Conservation (phyloP, 1,140 invertebrate species). For the Triops cancriformis region DNA sequence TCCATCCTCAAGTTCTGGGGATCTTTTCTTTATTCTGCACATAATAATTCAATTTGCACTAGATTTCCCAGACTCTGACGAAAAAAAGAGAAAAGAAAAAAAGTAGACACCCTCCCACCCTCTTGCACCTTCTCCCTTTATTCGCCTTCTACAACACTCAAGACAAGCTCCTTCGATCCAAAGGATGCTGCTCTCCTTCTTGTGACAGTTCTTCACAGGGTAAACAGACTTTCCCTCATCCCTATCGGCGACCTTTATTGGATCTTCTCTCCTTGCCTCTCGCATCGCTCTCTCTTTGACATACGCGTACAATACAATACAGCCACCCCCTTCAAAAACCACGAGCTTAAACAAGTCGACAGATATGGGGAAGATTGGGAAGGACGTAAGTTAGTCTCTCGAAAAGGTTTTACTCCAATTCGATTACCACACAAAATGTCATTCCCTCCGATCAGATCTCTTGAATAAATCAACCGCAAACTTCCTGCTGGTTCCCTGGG, state of each 20-base stretch:
- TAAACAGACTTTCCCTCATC: background rate
- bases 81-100: no score
- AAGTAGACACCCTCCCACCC: background rate
- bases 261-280: background rate
- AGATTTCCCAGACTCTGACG: background rate
- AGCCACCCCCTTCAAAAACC: no score
- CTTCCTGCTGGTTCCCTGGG: no score
- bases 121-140: background rate
- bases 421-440: no score
- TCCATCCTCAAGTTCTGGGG: background rate
- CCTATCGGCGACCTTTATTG: background rate
- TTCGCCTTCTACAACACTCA: background rate
- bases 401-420: no score
- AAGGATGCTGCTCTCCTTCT: background rate
- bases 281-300: background rate
- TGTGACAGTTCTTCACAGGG: background rate
- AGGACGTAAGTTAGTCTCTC: no score
- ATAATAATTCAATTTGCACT: constrained; percentile 7
- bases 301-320: no score
- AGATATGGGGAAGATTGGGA: no score
- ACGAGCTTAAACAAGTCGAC: no score
- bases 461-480: no score
- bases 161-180: background rate
- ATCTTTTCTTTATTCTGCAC: background rate
- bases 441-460: no score